Conservation (phyloP, 2,888 invertebrate species). For the Hylaea fasciaria region DNA sequence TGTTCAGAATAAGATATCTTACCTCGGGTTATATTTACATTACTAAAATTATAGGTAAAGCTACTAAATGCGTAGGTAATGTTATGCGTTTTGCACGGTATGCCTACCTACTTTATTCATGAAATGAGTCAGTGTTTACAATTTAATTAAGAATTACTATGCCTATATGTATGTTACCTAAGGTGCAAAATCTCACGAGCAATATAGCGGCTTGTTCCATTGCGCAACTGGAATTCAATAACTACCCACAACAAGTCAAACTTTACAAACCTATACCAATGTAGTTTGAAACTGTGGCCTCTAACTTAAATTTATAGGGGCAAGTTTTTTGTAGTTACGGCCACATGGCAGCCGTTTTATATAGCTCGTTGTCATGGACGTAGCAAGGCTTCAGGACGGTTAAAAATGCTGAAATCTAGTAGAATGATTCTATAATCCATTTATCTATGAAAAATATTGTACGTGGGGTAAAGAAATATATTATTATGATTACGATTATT, state of each 20-base stretch:
- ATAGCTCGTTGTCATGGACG: slow-evolving; percentile 6
- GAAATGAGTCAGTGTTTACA: no score
- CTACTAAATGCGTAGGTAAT: no score
- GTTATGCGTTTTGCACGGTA: no score
- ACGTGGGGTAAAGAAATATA: no score
- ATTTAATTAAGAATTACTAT: no score
- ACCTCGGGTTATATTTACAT: no score
- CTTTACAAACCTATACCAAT: slow-evolving; percentile 48
- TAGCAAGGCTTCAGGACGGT: background rate
- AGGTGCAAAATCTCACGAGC: no score
- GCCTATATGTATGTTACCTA: no score
- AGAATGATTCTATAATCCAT: background rate
- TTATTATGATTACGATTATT: no score
- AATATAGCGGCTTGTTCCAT: background rate
- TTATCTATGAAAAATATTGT: background rate
- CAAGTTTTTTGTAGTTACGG: slow-evolving; percentile 46
- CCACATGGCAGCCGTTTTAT: slow-evolving; percentile 40
- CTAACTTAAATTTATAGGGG: slow-evolving; percentile 47
- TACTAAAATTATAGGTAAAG: no score
- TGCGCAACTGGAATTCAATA: slow-evolving; percentile 45
- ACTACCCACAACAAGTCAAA: slow-evolving; percentile 40
- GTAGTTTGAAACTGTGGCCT: slow-evolving; percentile 36
- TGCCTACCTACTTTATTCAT: no score
- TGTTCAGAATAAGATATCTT: no score
- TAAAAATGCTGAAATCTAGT: background rate